Evolutionary conservation across 2,797 vertebrate species (phyloP), one percentile per base, ranked within the genome.

Genomic region (Melopsittacus undulatus): DNA sequence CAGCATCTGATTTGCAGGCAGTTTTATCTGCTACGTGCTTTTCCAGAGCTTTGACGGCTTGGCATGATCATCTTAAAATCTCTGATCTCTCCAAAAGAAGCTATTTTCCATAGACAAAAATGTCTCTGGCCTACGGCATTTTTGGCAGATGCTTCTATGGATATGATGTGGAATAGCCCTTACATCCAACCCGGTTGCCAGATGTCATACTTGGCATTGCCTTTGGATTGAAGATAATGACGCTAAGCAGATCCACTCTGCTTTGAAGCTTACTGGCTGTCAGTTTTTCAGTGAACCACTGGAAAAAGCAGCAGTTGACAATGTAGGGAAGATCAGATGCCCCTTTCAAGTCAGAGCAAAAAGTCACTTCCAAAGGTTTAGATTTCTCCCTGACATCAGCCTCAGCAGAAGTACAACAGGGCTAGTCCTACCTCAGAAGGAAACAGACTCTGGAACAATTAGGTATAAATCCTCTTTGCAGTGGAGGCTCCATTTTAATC

Each of bases 181-280:
- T 36, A n/a, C 84, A 10, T 95, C 95, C 95, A 95, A 96, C 45
- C 91, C 92, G 91, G 92, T 80, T 83, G 94, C 95, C 95, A 97
- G 95, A 96, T 97, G 95, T 96, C 92, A 59, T 74, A 38, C 52
- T 88, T 97, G 96, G 95, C 95, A 56, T 88, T n/a, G 92, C 70
- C 83, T 95, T 88, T 63, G 94, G 69, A 70, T 83, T 38, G 69
- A 91, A 92, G 95, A 82, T 51, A 76, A 42, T 96, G 94, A 96
- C 4, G 26, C 94, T 96, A 81, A 96, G 95, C 95, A 97, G 95
- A 97, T 91, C 89, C 94, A 91, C 73, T 91, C 89, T n/a, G 89
- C 96, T 96, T 95, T 96, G 94, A 97, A 97, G 95, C 91, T 95
- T 51, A 83, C 75, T 86, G 91, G 79, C 94, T 97, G 91, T 90